A percentile compares a stretch with the other conserved stretches of the same genome.
Evolutionary conservation across 1,140 invertebrate species (phyloP).

Genomic region (Drosophila kurseongensis): DNA sequence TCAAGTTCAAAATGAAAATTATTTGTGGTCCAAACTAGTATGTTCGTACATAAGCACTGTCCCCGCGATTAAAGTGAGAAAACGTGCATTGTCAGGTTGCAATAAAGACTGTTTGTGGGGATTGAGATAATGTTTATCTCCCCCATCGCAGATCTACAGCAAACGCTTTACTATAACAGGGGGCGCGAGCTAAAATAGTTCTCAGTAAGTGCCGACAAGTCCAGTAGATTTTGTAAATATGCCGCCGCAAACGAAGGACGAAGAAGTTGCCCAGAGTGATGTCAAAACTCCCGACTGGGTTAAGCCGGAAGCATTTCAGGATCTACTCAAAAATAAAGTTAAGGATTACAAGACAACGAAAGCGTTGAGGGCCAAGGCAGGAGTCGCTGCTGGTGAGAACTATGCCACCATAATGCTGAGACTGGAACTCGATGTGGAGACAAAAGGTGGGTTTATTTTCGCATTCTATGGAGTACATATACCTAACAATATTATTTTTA

Average conservation of each 20-base stretch:
- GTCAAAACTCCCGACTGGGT: constrained; percentile 80
- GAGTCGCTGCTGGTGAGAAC: constrained; percentile 64
- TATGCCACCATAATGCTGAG: constrained; percentile 75
- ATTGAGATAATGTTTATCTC: constrained; percentile 12
- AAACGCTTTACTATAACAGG: constrained; percentile 15
- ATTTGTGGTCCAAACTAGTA: neutral
- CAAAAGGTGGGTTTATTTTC: constrained; percentile 34
- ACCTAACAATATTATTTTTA: neutral
- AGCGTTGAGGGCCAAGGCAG: constrained; percentile 44
- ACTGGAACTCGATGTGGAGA: constrained; percentile 56
- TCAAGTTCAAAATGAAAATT: neutral
- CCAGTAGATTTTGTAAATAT: constrained; percentile 15
- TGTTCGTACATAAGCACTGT: neutral
- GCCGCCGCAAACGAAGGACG: constrained; percentile 38
- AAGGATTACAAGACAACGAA: constrained; percentile 70
- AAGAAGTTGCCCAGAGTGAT: neutral
- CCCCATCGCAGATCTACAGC: too few relatives aligned
- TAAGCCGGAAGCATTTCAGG: constrained; percentile 80
- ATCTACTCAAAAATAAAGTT: constrained; percentile 71
- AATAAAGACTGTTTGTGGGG: neutral
- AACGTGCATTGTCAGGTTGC: neutral
- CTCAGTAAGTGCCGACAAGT: neutral
- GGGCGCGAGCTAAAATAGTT: neutral
- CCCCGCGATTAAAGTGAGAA: neutral
- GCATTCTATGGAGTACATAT: neutral